Evolutionary conservation across 2,888 invertebrate species (phyloP).

Genomic region (Polydrusus tereticollis): DNA sequence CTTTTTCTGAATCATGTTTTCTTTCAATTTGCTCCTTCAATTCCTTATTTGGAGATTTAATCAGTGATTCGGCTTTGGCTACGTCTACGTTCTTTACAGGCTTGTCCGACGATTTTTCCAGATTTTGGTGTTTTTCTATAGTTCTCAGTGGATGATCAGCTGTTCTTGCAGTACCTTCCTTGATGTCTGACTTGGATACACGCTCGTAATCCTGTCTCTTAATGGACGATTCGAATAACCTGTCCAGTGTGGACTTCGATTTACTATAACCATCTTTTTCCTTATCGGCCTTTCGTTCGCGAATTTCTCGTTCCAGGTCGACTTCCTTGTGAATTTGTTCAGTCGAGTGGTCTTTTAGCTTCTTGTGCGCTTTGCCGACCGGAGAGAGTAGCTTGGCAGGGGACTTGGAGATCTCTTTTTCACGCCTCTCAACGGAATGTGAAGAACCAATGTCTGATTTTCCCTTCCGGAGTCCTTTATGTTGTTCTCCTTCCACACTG

Average conservation of each 20-base stretch:
- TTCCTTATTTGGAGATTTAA: constrained; percentile 57
- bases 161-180: constrained; percentile 54
- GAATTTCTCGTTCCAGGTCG: constrained; percentile 65
- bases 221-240: constrained; percentile 67
- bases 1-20: constrained; percentile 52
- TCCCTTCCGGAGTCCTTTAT: constrained; percentile 63
- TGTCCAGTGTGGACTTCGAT: constrained; percentile 70
- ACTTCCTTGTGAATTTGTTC: constrained; percentile 23
- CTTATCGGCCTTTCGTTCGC: constrained; percentile 62
- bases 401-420: constrained; percentile 66
- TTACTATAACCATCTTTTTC: constrained; percentile 50
- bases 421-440: constrained; percentile 51
- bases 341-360: constrained; percentile 64
- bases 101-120: constrained; percentile 39
- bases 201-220: constrained; percentile 42
- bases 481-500: constrained; percentile 64
- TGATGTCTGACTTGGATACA: constrained; percentile 41
- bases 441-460: constrained; percentile 59
- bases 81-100: constrained; percentile 30
- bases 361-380: constrained; percentile 76
- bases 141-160: constrained; percentile 53
- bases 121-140: constrained; percentile 50
- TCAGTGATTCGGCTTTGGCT: constrained; percentile 46
- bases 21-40: constrained; percentile 53
- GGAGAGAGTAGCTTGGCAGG: constrained; percentile 73